These are phyloP conservation scores for Drosophila orena DNA, from an alignment of 1,140 invertebrate species.

Conservation along the genomic window DNA sequence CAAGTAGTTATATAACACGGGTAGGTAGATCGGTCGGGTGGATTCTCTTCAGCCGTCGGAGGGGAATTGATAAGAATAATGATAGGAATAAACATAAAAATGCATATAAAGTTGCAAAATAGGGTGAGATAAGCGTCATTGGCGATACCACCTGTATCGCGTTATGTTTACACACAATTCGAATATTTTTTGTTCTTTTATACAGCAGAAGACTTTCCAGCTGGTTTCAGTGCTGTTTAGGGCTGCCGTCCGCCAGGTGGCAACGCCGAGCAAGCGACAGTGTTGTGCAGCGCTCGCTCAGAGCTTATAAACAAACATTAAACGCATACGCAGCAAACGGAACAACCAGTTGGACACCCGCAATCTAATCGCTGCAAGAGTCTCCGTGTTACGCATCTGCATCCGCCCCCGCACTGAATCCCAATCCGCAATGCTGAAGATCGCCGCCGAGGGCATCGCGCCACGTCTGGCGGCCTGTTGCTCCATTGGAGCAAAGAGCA, in stretches of 20 bases:
- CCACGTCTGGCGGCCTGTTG: slow-evolving; percentile 65
- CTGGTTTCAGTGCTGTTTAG: not conserved
- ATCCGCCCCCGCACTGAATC: not conserved
- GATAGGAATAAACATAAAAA: too few relatives aligned
- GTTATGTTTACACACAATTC: too few relatives aligned
- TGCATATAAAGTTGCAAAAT: too few relatives aligned
- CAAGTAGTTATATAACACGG: too few relatives aligned
- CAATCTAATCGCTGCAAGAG: slow-evolving; percentile 26
- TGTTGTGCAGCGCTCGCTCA: not conserved
- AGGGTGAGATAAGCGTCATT: too few relatives aligned
- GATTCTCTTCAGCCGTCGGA: too few relatives aligned
- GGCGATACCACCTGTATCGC: too few relatives aligned
- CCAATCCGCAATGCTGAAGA: slow-evolving; percentile 64
- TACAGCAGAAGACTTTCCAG: not conserved
- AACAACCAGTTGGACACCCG: slow-evolving; percentile 16
- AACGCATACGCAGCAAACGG: slow-evolving; percentile 10
- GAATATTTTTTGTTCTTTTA: too few relatives aligned
- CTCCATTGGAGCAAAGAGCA: slow-evolving; percentile 55
- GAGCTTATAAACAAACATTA: slow-evolving; percentile 49
- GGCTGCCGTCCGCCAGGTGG: not conserved
- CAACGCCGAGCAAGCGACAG: not conserved
- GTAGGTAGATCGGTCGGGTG: too few relatives aligned
- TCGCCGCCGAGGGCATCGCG: slow-evolving; percentile 69
- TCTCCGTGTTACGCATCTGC: not conserved
- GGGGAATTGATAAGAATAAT: too few relatives aligned